Conservation (phyloP, 2,888 invertebrate species). For the Gortyna flavago region DNA sequence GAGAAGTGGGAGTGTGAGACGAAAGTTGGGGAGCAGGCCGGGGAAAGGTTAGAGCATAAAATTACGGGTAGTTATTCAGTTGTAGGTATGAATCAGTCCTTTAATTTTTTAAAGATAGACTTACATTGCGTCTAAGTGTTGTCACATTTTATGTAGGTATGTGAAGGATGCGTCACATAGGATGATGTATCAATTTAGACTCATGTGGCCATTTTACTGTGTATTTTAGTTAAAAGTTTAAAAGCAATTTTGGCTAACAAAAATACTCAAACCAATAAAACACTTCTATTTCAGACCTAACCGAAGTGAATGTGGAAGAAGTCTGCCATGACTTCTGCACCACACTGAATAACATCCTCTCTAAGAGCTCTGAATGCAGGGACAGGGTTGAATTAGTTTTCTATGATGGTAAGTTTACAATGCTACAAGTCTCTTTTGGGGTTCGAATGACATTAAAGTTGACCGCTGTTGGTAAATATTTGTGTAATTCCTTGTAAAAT, state of each 20-base stretch:
- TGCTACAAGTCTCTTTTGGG: background rate
- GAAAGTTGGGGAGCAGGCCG: background rate
- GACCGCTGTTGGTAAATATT: background rate
- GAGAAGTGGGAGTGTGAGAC: background rate
- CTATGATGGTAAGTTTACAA: constrained; percentile 44
- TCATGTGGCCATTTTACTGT: background rate
- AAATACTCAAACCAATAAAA: too few relatives aligned
- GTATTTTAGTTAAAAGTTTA: background rate
- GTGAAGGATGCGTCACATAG: background rate
- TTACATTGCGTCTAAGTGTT: background rate
- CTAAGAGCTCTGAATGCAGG: constrained; percentile 54
- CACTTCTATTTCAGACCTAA: constrained; percentile 38
- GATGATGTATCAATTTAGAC: background rate
- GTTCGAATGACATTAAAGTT: too few relatives aligned
- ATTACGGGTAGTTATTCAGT: background rate
- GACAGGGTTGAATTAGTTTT: constrained; percentile 52
- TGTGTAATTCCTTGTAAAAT: background rate
- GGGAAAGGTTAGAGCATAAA: background rate
- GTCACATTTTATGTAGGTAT: background rate
- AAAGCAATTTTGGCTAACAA: background rate
- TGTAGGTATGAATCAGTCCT: background rate
- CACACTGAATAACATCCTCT: constrained; percentile 42
- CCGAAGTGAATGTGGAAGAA: constrained; percentile 40
- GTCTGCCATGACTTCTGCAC: constrained; percentile 48
- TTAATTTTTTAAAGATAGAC: background rate